These are phyloP conservation scores for Chloropsis cyanopogon DNA, from an alignment of 2,113 vertebrate genomes.

Conservation along the genomic window DNA sequence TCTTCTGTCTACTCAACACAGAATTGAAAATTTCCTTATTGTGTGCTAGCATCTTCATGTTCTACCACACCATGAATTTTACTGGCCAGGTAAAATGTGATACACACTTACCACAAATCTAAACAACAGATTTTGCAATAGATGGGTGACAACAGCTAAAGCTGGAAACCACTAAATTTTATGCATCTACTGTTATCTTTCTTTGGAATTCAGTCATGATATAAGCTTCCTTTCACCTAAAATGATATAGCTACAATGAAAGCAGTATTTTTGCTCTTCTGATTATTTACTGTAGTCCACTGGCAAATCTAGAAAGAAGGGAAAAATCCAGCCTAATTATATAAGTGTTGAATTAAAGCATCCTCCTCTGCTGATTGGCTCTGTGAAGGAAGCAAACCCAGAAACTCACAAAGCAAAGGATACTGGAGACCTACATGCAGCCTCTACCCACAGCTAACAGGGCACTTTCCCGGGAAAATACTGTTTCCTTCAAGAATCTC, in stretches of 20 bases:
- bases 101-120: not conserved
- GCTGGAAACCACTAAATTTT: not conserved
- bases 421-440: not conserved
- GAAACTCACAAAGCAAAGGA: not conserved
- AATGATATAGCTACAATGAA: not conserved
- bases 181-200: not conserved
- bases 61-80: not conserved
- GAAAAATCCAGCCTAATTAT: not conserved
- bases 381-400: not conserved
- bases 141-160: not conserved
- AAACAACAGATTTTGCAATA: not conserved
- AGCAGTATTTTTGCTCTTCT: not conserved
- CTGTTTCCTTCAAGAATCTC: not conserved
- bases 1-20: not conserved
- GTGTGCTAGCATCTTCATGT: not conserved
- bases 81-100: not conserved
- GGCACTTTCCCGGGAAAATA: accelerated
- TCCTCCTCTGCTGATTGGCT: not conserved
- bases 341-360: not conserved
- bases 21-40: not conserved
- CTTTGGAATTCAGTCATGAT: not conserved
- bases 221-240: not conserved
- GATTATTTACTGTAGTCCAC: not conserved
- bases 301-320: not conserved
- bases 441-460: not conserved